Evolutionary conservation across 2,797 vertebrate species (phyloP), one percentile per base, ranked within the genome.

Genomic region (Sebastes cheni): DNA sequence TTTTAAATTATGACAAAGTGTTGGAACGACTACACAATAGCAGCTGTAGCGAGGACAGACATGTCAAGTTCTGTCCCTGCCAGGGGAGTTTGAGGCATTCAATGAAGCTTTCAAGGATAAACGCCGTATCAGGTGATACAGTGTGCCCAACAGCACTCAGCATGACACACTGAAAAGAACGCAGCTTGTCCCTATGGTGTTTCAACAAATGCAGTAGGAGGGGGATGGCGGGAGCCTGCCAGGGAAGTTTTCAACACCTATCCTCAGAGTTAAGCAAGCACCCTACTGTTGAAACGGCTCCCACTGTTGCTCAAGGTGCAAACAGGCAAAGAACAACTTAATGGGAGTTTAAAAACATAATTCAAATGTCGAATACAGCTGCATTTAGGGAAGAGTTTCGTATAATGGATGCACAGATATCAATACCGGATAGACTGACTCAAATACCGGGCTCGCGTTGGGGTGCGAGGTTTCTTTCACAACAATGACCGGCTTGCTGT

Each of bases 61-160:
- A 92, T 83, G 92, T 89, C 87, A 86, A 86, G 89, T 93, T 93
- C 78, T 81, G 82, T 80, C 87, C 88, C 89, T 88, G 86, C 81
- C 89, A 72, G 84, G 86, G 89, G 89, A 87, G 85, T 91, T 90
- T 89, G 81, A 87, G 89, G 84, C 59, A 93, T 93, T 94, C 89
- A 88, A 78, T 88, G 79, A 90, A 89, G 87, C 94, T 93, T 94
- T 94, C 91, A 94, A 92, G 93, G 93, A 93, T 94, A 92, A 92
- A 92, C 86, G 84, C 90, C 79, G 88, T 92, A 94, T 93, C 93
- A 91, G 88, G 92, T 93, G 90, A 89, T 94, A 87, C 88, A 89
- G 85, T 84, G 86, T 80, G 76, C 79, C 80, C 84, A 77, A 20
- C 74, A 83, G 84, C 79, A 79, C 86, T 87, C 83, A 75, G 83